Conservation (phyloP, 2,888 invertebrate species). For the Entomobrya multifasciata region DNA sequence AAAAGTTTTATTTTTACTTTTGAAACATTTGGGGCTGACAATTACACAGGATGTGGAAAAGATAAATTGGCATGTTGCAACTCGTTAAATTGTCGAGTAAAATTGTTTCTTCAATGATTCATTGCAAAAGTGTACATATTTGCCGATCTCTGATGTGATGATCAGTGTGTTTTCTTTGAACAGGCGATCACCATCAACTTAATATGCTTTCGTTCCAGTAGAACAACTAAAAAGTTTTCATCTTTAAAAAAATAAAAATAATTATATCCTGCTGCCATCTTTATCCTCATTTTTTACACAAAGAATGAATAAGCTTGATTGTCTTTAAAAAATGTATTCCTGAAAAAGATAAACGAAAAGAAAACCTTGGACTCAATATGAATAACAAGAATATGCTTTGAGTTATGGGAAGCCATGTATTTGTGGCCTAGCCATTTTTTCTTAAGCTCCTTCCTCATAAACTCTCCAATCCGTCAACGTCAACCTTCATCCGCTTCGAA, state of each 20-base stretch:
- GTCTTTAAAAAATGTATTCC: no score
- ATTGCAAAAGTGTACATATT: constrained; percentile 1
- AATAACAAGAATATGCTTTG: constrained; percentile 8
- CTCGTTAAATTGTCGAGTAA: constrained; percentile 1
- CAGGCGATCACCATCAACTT: no score
- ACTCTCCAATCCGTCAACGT: constrained; percentile 62
- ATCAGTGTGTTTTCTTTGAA: no score
- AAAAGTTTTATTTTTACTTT: constrained; percentile 39
- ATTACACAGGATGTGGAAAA: constrained; percentile 47
- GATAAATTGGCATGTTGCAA: constrained; percentile 44
- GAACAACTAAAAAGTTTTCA: not conserved
- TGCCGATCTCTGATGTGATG: not conserved
- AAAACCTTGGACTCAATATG: not conserved
- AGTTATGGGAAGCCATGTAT: constrained; percentile 49
- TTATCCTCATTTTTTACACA: no score
- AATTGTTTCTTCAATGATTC: constrained; percentile 40
- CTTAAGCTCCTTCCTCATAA: constrained; percentile 54
- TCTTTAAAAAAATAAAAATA: no score
- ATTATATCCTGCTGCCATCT: no score
- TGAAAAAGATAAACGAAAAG: not conserved
- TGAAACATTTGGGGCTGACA: constrained; percentile 45
- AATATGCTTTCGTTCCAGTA: not conserved
- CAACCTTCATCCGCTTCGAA: constrained; percentile 36
- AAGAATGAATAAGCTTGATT: no score
- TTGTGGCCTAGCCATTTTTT: not conserved